Percentiles rank a stretch among this genome's conserved stretches.
phyloP scores from a whole-genome alignment of 1,140 invertebrate species.

The Lasaia peninsularis region DNA sequence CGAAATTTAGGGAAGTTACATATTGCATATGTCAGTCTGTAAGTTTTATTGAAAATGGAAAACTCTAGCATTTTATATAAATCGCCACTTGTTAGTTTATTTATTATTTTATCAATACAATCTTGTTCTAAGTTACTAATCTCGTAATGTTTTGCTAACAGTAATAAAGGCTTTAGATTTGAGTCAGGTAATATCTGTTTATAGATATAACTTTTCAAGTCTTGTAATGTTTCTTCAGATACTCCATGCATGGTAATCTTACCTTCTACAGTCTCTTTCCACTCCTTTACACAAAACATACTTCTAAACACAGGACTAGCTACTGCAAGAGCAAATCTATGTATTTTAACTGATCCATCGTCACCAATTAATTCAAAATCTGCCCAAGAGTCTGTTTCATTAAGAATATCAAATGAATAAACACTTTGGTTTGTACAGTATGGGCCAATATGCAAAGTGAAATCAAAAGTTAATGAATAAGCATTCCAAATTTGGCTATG shows the following conservation, averaged over 20 bases:
- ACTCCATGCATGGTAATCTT: not conserved
- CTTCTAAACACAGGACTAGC: not conserved
- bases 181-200: not conserved
- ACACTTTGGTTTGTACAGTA: not conserved
- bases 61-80: not conserved
- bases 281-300: not conserved
- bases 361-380: not conserved
- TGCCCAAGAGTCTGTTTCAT: not conserved
- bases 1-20: too few species aligned
- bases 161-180: not conserved
- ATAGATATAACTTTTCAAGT: not conserved
- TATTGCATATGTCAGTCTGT: not conserved
- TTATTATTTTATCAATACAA: not conserved
- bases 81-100: not conserved
- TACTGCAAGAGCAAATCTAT: not conserved
- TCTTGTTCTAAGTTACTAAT: not conserved
- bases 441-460: not conserved
- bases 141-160: not conserved
- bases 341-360: not conserved
- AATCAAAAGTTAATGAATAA: not conserved
- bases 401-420: not conserved
- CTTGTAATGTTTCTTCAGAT: not conserved
- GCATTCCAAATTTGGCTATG: not conserved
- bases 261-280: not conserved
- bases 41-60: not conserved